Conservation (phyloP, 2,888 invertebrate species). For the Eumerus sabulonum region DNA sequence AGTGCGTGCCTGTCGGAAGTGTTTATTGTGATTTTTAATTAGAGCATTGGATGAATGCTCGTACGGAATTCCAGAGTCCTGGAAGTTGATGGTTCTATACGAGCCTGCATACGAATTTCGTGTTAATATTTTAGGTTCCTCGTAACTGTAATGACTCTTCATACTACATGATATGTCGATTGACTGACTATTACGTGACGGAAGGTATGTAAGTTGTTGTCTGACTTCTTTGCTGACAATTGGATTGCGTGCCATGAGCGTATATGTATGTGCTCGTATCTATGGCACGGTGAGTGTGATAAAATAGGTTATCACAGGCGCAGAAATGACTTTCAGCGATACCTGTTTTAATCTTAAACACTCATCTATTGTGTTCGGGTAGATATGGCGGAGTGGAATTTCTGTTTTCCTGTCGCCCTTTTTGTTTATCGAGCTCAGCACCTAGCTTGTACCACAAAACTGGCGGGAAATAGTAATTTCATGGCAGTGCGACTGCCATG, state of each 20-base stretch:
- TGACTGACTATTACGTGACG: constrained; percentile 40
- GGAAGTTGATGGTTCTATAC: background rate
- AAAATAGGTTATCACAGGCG: constrained; percentile 66
- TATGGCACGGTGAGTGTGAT: constrained; percentile 58
- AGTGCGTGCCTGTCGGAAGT: constrained; percentile 66
- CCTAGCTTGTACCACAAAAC: too few species aligned
- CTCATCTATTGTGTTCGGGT: constrained; percentile 37
- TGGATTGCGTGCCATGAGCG: constrained; percentile 57
- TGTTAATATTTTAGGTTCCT: constrained; percentile 54
- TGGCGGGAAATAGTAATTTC: too few species aligned
- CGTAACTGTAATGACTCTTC: constrained; percentile 30
- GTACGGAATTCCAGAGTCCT: background rate
- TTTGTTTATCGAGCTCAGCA: too few species aligned
- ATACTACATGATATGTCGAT: constrained; percentile 42
- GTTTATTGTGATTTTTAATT: constrained; percentile 68
- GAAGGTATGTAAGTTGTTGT: constrained; percentile 5
- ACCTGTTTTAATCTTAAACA: constrained; percentile 56
- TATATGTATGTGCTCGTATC: constrained; percentile 32
- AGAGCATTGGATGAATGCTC: constrained; percentile 41
- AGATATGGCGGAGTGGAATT: constrained; percentile 1
- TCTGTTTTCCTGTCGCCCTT: too few species aligned
- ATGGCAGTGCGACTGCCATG: too few species aligned
- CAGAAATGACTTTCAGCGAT: constrained; percentile 57
- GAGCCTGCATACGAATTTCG: constrained; percentile 1
- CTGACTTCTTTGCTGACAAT: constrained; percentile 28